Conservation (phyloP, 2,113 vertebrate species). For the Protomyctophum bolini region DNA sequence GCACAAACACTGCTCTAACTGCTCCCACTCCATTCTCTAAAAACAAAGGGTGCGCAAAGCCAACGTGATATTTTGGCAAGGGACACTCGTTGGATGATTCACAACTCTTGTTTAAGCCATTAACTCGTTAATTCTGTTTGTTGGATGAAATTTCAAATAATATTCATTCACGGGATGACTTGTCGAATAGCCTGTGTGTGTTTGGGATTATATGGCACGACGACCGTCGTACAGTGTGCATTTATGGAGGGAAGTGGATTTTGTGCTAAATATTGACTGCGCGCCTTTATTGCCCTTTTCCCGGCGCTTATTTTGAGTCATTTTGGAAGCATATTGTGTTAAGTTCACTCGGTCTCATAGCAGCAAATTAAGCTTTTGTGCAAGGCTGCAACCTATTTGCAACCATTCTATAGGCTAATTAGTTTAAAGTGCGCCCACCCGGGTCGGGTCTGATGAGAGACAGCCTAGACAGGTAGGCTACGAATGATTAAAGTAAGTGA, state of each 20-base stretch:
- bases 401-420: too few species aligned
- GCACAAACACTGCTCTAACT: too few species aligned
- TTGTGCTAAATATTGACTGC: background rate
- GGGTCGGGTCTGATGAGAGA: too few species aligned
- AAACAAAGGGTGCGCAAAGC: slow-evolving; percentile 26
- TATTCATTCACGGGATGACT: background rate
- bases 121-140: background rate
- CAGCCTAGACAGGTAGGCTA: too few species aligned
- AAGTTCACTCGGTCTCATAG: slow-evolving; percentile 22
- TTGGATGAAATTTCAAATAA: background rate
- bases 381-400: too few species aligned
- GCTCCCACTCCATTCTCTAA: background rate
- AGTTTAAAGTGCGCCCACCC: too few species aligned
- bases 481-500: too few species aligned
- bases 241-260: slow-evolving; percentile 21
- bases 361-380: too few species aligned
- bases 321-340: slow-evolving; percentile 3
- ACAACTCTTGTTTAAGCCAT: background rate
- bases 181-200: background rate
- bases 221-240: background rate
- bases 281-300: background rate
- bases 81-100: background rate
- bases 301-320: slow-evolving; percentile 11
- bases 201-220: background rate
- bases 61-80: slow-evolving; percentile 20